Conservation (phyloP, 2,888 invertebrate species). For the Xanthia togata region DNA sequence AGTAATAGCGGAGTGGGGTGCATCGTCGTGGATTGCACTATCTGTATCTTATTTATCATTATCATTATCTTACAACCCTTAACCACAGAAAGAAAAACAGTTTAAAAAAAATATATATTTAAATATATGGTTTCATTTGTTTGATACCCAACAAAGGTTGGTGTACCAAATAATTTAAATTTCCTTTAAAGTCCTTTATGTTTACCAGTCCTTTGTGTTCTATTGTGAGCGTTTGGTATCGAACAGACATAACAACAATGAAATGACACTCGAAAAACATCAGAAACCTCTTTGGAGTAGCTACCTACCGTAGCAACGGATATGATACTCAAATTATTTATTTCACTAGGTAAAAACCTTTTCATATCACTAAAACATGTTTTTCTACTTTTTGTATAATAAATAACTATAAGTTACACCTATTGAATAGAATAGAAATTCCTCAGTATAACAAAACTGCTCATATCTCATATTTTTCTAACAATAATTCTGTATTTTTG, state of each 20-base stretch:
- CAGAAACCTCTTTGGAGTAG: conserved; percentile 32
- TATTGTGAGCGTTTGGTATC: conserved; percentile 33
- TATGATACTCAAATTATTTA: conserved; percentile 34
- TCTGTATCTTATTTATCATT: too few relatives aligned
- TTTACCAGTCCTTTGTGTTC: conserved; percentile 33
- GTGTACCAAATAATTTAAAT: conserved; percentile 37
- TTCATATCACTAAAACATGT: conserved; percentile 29
- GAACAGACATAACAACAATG: conserved; percentile 47
- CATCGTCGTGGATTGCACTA: too few relatives aligned
- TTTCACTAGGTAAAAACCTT: conserved; percentile 21
- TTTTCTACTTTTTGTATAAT: conserved; percentile 32
- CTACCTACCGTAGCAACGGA: conserved; percentile 12
- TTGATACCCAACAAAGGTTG: conserved; percentile 11
- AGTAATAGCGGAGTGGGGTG: too few relatives aligned
- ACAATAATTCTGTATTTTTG: conserved; percentile 58
- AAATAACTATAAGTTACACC: conserved; percentile 58
- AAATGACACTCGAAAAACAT: conserved; percentile 47
- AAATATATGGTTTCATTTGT: conserved; percentile 14
- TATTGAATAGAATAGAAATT: conserved; percentile 40
- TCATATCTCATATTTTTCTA: conserved; percentile 59
- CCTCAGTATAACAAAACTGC: conserved; percentile 41
- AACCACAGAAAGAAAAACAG: too few relatives aligned
- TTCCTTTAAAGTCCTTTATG: conserved; percentile 27
- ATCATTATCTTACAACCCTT: too few relatives aligned
- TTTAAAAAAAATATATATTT: too few relatives aligned